Evolutionary conservation across 2,113 vertebrate genomes (phyloP).

Genomic region (Sturnira hondurensis): DNA sequence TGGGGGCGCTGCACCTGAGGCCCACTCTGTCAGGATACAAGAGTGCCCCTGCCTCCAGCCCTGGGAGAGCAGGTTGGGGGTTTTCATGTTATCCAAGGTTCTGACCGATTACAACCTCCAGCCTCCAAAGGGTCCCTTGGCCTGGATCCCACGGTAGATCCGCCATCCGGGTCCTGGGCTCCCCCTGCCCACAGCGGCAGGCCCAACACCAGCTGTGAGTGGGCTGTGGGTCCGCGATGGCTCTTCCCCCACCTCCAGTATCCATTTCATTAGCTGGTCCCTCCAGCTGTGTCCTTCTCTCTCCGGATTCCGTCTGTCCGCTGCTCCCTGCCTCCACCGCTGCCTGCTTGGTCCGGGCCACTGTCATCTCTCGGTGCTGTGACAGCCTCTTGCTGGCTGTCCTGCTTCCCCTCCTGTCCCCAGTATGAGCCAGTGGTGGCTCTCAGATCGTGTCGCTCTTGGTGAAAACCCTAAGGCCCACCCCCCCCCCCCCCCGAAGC

Average conservation of each 20-base stretch:
- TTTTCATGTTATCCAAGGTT: not conserved
- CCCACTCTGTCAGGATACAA: not conserved
- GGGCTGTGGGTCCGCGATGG: not conserved
- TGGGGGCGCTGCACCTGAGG: not conserved
- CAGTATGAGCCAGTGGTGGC: not conserved
- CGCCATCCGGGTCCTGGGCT: not conserved
- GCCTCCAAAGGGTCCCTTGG: not conserved
- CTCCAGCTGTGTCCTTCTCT: not conserved
- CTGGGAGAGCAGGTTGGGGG: not conserved
- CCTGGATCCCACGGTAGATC: not conserved
- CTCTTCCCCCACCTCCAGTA: fast-evolving
- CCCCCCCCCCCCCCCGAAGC: not conserved
- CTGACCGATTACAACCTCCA: not conserved
- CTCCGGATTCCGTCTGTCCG: not conserved
- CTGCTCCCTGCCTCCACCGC: not conserved
- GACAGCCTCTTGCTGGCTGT: not conserved
- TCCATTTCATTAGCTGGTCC: not conserved
- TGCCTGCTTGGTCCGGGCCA: not conserved
- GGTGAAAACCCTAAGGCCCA: not conserved
- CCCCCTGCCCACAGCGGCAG: not conserved
- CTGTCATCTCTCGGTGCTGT: not conserved
- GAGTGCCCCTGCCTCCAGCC: too few species aligned
- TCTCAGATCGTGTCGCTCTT: not conserved
- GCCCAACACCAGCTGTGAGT: not conserved
- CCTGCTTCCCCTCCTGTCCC: not conserved